phyloP scores from a whole-genome alignment of 2,797 vertebrate genomes.

The Phyllotis vaccarum region DNA sequence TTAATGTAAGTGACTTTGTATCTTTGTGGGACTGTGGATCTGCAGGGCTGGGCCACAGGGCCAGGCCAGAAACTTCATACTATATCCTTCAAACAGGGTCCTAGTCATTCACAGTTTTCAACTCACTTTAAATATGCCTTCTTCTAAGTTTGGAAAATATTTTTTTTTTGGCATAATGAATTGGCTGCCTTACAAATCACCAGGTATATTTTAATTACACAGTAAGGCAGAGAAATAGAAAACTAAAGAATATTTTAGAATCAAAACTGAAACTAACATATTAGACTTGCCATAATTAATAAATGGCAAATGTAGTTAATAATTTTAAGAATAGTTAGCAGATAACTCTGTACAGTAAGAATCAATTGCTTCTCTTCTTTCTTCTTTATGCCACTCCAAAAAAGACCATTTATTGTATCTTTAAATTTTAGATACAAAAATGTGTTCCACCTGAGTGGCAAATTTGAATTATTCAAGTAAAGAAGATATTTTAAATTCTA shows the following conservation, averaged over 20 bases:
- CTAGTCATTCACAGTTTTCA: not conserved
- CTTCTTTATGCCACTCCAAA: not conserved
- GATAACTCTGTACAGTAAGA: not conserved
- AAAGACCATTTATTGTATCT: not conserved
- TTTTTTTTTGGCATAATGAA: not conserved
- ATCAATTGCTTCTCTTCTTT: not conserved
- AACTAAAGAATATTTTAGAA: slow-evolving; percentile 1
- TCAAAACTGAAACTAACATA: not conserved
- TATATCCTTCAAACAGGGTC: not conserved
- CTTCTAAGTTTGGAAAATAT: not conserved
- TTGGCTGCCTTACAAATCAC: not conserved
- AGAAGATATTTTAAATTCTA: not conserved
- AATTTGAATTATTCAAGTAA: not conserved
- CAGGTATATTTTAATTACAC: not conserved
- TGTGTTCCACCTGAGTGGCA: not conserved
- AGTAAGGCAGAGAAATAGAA: not conserved
- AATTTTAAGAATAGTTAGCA: not conserved
- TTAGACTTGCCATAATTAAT: not conserved
- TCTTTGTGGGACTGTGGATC: too few relatives aligned
- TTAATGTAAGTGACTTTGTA: too few relatives aligned
- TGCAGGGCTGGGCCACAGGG: too few relatives aligned
- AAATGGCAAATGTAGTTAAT: not conserved
- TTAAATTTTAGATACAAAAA: slow-evolving; percentile 39
- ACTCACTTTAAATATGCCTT: not conserved
- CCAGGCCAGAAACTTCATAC: too few relatives aligned